phyloP scores from a whole-genome alignment of 1,140 invertebrate species.

The Acromyrmex echinatior region DNA sequence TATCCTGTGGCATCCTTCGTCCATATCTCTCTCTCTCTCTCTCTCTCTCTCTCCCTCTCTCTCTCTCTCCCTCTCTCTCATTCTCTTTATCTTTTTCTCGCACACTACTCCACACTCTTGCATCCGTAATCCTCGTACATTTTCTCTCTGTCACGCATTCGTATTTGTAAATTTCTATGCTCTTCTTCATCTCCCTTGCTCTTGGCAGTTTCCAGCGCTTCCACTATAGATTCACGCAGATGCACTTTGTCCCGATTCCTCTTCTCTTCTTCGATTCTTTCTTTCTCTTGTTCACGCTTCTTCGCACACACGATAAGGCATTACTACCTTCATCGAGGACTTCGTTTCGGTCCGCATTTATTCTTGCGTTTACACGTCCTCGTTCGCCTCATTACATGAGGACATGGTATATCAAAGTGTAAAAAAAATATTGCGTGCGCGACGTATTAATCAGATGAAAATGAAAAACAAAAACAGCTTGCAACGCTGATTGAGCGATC shows the following conservation, averaged over 20 bases:
- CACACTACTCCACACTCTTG: conserved; percentile 3
- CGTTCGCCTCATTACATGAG: conserved; percentile 30
- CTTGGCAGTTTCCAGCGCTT: not conserved
- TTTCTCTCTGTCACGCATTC: not conserved
- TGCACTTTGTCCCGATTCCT: conserved; percentile 25
- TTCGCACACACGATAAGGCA: conserved; percentile 16
- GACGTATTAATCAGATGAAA: not conserved
- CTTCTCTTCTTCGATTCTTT: not conserved
- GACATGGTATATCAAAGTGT: conserved; percentile 5
- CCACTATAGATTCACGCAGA: not conserved
- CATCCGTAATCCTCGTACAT: conserved; percentile 20
- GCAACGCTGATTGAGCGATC: conserved; percentile 2
- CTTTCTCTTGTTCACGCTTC: conserved; percentile 12
- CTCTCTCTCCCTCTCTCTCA: not conserved
- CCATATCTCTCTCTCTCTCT: not conserved
- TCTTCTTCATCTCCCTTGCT: conserved; percentile 5
- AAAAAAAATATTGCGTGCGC: conserved; percentile 17
- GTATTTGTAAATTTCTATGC: not conserved
- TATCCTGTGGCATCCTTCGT: conserved; percentile 37
- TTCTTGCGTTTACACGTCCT: not conserved
- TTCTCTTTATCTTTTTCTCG: not conserved
- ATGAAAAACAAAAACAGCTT: not conserved
- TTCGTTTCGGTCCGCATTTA: conserved; percentile 40
- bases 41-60: not conserved
- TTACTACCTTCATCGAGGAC: conserved; percentile 20